These are phyloP conservation scores for Melanotaenia parkinsoni DNA, from an alignment of 2,797 vertebrate genomes.

Conservation along the genomic window DNA sequence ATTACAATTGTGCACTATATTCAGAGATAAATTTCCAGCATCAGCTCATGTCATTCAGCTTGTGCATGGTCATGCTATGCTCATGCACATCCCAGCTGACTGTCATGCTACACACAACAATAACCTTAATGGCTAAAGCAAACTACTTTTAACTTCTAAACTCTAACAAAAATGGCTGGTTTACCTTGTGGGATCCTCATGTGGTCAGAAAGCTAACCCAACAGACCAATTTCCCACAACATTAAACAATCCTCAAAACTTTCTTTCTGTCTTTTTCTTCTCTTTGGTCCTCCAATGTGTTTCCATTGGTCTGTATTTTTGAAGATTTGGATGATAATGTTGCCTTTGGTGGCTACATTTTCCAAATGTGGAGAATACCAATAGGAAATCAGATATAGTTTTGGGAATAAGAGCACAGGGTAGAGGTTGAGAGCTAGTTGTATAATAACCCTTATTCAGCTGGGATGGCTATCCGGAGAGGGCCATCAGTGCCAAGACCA, in stretches of 20 bases:
- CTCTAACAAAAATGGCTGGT: not conserved
- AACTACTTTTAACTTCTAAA: not conserved
- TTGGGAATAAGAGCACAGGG: constrained; percentile 54
- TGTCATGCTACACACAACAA: not conserved
- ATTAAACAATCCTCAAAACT: not conserved
- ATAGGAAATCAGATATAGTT: constrained; percentile 57
- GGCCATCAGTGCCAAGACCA: constrained; percentile 64
- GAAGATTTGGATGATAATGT: constrained; percentile 71
- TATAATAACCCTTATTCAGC: constrained; percentile 82
- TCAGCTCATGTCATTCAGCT: not conserved
- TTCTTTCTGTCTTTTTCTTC: constrained; percentile 3
- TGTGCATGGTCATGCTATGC: not conserved
- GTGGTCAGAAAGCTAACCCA: constrained; percentile 7
- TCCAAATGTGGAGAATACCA: constrained; percentile 65
- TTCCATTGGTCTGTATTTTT: constrained; percentile 49
- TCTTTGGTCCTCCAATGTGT: constrained; percentile 26
- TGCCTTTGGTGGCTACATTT: constrained; percentile 61
- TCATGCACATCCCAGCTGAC: not conserved
- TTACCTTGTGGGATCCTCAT: not conserved
- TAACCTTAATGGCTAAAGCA: not conserved
- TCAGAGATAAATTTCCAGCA: not conserved
- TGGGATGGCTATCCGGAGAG: constrained; percentile 76
- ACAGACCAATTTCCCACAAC: constrained; percentile 26
- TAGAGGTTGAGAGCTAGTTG: constrained; percentile 70
- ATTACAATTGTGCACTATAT: not conserved